Evolutionary conservation across 2,888 invertebrate genomes (phyloP).

Genomic region (Perizoma affinitatum): DNA sequence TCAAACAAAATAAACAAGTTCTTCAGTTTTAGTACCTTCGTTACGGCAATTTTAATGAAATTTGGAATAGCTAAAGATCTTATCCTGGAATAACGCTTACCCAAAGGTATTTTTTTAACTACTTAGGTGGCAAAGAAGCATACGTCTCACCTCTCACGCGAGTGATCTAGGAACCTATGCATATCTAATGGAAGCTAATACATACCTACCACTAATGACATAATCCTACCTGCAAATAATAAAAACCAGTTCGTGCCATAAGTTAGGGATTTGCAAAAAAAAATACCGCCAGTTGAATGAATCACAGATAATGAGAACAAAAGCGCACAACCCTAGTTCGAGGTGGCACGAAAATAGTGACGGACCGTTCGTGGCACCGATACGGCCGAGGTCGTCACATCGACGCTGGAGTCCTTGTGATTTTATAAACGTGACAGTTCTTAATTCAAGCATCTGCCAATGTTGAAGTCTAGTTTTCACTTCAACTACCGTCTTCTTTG

Average conservation of each 20-base stretch:
- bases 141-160: too few relatives aligned
- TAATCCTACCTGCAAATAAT: background rate
- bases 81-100: too few relatives aligned
- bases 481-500: background rate
- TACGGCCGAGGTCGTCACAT: conserved; percentile 52
- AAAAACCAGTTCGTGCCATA: background rate
- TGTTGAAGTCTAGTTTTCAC: background rate
- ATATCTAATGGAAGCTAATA: background rate
- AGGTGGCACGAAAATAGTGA: conserved; percentile 60
- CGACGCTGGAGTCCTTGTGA: conserved; percentile 54
- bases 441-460: conserved; percentile 11
- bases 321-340: conserved; percentile 38
- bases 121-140: too few relatives aligned
- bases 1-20: too few relatives aligned
- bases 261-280: conserved; percentile 1
- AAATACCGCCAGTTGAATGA: background rate
- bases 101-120: too few relatives aligned
- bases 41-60: too few relatives aligned
- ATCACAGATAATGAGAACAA: conserved; percentile 4
- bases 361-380: conserved; percentile 59
- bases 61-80: too few relatives aligned
- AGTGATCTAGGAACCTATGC: too few relatives aligned
- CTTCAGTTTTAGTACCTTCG: too few relatives aligned
- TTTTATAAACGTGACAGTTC: conserved; percentile 62
- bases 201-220: background rate